Base-by-base conservation (phyloP, 2,888 invertebrate species). In the Acanthopleura granulata region DNA sequence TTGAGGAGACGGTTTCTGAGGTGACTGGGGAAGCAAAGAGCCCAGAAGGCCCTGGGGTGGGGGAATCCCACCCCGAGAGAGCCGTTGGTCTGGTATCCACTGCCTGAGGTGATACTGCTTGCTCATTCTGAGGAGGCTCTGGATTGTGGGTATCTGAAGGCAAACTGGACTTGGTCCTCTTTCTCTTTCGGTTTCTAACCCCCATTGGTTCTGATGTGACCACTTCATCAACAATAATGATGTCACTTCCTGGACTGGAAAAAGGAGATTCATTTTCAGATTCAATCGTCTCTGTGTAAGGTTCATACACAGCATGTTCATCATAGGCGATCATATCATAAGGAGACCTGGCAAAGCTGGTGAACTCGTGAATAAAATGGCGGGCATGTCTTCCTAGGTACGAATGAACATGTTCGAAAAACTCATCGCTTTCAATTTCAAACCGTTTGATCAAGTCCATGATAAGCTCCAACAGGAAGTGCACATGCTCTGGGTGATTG, bases 361-460 rank as follows among this genome's bases (percentile, higher is more conserved):
- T 93, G 78, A 98, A 93, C 88, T 98, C 97, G 88, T 97, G 97
- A 50, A 96, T 93, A 89, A 98, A 98, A 90, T 97, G 97, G 76
- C 94, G 93, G 0, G 96, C 95, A 81, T 94, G 92, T 0, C 92
- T 91, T 27, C 94, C 93, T 78, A 97, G 92, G 88, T 94, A 95
- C 18, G 94, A 93, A 49, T 92, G 92, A 73, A 97, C 90, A 18
- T 93, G 92, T 62, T 93, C 93, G 61, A 93, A 93, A 90, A 97
- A 96, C 85, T 94, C 93, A 14, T 87, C 87, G 77, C 90, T 89
- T 51, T 82, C 83, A 49, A 91, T 90, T 15, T 86, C 80, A 76
- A 84, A 89, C 25, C 94, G 93, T 77, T 85, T 87, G n/a, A 89
- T 84, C 73, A 94, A 91, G 66, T 94, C 94, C 86, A 95, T 91